Conservation (phyloP, 2,113 vertebrate genomes). For the Verasper variegatus region DNA sequence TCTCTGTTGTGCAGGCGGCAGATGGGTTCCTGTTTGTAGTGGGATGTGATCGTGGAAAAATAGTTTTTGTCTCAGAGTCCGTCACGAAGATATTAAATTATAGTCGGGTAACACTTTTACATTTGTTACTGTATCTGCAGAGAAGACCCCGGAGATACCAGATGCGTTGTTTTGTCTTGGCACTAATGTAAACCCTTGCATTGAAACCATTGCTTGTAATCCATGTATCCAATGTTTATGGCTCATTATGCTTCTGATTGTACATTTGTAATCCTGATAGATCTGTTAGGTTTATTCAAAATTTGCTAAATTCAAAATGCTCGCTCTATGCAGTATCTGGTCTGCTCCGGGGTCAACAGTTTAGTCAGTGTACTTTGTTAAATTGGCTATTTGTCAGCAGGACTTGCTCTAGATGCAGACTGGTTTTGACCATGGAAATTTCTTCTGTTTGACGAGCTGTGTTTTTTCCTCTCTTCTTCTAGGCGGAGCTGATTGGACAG, state of each 20-base stretch:
- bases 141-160: conserved; percentile 34
- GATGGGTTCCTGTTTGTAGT: conserved; percentile 95
- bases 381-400: conserved; percentile 14
- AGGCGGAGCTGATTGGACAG: conserved; percentile 91
- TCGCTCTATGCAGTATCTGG: conserved; percentile 26
- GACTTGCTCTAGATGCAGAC: conserved; percentile 9
- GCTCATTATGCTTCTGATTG: no score
- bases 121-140: conserved; percentile 47
- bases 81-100: conserved; percentile 92
- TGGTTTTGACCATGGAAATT: not conserved
- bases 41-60: conserved; percentile 92
- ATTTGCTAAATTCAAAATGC: not conserved
- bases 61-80: conserved; percentile 93
- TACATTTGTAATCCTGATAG: no score
- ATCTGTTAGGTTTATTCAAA: not conserved
- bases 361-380: not conserved
- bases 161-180: conserved; percentile 21
- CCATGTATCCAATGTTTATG: no score
- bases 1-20: conserved; percentile 84
- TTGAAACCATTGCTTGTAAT: no score
- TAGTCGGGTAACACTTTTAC: conserved; percentile 82
- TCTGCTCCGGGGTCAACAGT: conserved; percentile 39
- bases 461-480: conserved; percentile 41
- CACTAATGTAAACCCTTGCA: not conserved
- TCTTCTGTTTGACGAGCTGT: not conserved